Conservation (phyloP, 1,140 invertebrate genomes). For the Oryzaephilus surinamensis region DNA sequence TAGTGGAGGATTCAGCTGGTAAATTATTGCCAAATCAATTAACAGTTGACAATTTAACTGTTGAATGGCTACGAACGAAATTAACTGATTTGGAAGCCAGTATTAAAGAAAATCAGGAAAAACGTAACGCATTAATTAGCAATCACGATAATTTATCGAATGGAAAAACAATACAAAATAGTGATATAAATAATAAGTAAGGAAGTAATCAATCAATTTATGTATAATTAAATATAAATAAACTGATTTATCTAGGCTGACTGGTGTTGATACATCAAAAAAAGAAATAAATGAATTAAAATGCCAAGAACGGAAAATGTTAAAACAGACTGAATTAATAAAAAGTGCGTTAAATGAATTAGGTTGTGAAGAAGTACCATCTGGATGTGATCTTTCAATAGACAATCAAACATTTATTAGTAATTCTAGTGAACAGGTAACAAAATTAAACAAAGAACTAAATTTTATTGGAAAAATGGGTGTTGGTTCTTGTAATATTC, state of each 20-base stretch:
- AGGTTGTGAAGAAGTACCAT: conserved; percentile 75
- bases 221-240: background rate
- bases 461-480: background rate
- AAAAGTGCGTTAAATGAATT: conserved; percentile 70
- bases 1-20: conserved; percentile 73
- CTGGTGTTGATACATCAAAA: conserved; percentile 23
- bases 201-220: background rate
- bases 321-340: conserved; percentile 70
- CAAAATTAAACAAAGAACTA: background rate
- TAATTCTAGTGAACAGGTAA: conserved; percentile 30
- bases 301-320: conserved; percentile 70
- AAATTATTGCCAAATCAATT: conserved; percentile 71
- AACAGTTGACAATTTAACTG: conserved; percentile 83
- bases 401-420: conserved; percentile 39
- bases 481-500: background rate
- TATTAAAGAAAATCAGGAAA: conserved; percentile 58
- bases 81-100: conserved; percentile 62
- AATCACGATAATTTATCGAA: conserved; percentile 20
- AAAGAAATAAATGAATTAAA: conserved; percentile 49
- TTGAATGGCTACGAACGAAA: conserved; percentile 72
- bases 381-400: conserved; percentile 65
- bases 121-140: conserved; percentile 34
- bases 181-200: conserved; percentile 30
- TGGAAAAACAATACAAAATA: conserved; percentile 27
- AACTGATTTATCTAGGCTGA: conserved; percentile 15